phyloP scores from a whole-genome alignment of 2,888 invertebrate genomes.

The Himalopsyche tibetana region DNA sequence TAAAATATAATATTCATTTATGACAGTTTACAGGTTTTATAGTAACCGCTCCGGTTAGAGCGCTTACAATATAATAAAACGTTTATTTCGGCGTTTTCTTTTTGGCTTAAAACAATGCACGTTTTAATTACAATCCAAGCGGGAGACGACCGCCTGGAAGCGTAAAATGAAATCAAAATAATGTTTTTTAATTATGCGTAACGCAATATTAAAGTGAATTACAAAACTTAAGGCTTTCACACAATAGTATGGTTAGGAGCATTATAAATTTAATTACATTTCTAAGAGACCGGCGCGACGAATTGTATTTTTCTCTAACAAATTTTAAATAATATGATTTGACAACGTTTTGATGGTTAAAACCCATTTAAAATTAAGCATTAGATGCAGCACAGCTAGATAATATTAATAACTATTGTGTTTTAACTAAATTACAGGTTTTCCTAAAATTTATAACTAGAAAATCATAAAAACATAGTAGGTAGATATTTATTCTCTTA shows the following conservation, averaged over 20 bases:
- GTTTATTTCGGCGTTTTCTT: conserved; percentile 40
- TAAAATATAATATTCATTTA: conserved; percentile 2
- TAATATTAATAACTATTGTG: too few species aligned
- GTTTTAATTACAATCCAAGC: conserved; percentile 42
- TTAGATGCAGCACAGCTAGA: background rate
- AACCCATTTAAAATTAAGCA: background rate
- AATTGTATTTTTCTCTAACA: background rate
- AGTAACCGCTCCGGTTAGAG: conserved; percentile 26
- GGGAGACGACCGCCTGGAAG: conserved; percentile 36
- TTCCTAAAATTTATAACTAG: too few species aligned
- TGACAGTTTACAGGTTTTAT: background rate
- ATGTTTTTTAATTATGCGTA: conserved; percentile 38
- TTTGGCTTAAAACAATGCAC: conserved; percentile 44
- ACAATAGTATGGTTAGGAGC: conserved; percentile 15
- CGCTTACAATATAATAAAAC: conserved; percentile 32
- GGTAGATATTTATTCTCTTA: too few species aligned
- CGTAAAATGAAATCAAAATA: conserved; percentile 41
- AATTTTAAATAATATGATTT: background rate
- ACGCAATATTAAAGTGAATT: conserved; percentile 34
- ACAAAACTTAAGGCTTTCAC: conserved; percentile 31
- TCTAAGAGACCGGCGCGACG: background rate
- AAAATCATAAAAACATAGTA: too few species aligned
- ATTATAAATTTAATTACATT: conserved; percentile 41
- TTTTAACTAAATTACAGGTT: too few species aligned
- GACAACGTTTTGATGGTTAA: background rate